phyloP scores from a whole-genome alignment of 1,140 invertebrate species.

The Zaprionus kolodkinae region DNA sequence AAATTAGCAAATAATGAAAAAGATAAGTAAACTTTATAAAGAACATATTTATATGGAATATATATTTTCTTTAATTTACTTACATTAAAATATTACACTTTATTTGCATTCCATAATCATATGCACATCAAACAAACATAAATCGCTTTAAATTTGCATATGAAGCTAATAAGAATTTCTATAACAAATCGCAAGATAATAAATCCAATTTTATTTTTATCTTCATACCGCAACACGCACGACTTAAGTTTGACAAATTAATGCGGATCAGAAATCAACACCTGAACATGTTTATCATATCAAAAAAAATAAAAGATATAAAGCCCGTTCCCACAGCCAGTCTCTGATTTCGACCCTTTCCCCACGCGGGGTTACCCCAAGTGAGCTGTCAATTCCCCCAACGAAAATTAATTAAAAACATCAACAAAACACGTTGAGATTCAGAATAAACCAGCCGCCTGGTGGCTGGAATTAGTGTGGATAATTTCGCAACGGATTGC shows the following conservation, averaged over 20 bases:
- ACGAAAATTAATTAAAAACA: constrained; percentile 79
- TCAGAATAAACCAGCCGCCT: constrained; percentile 51
- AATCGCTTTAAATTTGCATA: not conserved
- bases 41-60: not conserved
- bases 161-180: not conserved
- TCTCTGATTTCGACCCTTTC: not conserved
- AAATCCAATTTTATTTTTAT: not conserved
- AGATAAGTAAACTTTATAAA: too few relatives aligned
- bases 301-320: constrained; percentile 41
- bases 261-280: constrained; percentile 78
- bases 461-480: constrained; percentile 68
- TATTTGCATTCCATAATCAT: not conserved
- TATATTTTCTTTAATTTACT: not conserved
- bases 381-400: constrained; percentile 31
- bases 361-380: not conserved
- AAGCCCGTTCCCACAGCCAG: constrained; percentile 4
- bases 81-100: not conserved
- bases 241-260: constrained; percentile 76
- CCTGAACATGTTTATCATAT: constrained; percentile 71
- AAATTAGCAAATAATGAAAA: too few relatives aligned
- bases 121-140: not conserved
- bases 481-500: constrained; percentile 60
- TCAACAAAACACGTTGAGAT: constrained; percentile 76
- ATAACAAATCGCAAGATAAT: not conserved
- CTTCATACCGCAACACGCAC: constrained; percentile 55